These are phyloP conservation scores for Lanius ludovicianus DNA, from an alignment of 2,113 vertebrate species.

Conservation along the genomic window DNA sequence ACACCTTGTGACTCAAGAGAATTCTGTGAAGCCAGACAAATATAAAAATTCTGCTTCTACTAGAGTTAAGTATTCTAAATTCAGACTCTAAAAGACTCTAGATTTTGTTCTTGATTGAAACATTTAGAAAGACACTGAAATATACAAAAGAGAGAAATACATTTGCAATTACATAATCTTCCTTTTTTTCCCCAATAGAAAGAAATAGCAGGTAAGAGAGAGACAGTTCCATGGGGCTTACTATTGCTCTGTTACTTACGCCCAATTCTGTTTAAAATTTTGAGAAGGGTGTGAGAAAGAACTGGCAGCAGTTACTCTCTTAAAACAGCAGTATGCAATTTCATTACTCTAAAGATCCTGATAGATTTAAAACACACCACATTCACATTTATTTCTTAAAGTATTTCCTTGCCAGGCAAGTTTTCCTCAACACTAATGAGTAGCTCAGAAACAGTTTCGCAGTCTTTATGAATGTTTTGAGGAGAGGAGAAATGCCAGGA, in stretches of 20 bases:
- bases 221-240: neutral
- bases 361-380: neutral
- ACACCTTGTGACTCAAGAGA: neutral
- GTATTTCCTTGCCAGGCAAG: neutral
- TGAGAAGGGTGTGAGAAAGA: neutral
- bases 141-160: neutral
- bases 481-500: slow-evolving; percentile 7
- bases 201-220: neutral
- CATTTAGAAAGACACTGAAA: neutral
- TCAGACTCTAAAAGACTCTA: neutral
- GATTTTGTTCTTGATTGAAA: neutral
- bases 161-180: neutral
- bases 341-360: neutral
- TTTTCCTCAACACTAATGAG: slow-evolving; percentile 12
- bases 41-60: neutral
- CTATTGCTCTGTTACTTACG: neutral
- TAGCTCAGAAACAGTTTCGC: neutral
- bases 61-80: neutral
- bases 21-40: neutral
- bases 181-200: neutral
- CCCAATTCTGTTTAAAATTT: neutral
- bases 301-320: neutral
- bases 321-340: neutral
- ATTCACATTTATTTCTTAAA: neutral
- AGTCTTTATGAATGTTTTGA: neutral